A percentile compares a stretch with the other conserved stretches of the same genome.
phyloP scores from a whole-genome alignment of 2,888 invertebrate genomes.

The Phyllotreta striolata region DNA sequence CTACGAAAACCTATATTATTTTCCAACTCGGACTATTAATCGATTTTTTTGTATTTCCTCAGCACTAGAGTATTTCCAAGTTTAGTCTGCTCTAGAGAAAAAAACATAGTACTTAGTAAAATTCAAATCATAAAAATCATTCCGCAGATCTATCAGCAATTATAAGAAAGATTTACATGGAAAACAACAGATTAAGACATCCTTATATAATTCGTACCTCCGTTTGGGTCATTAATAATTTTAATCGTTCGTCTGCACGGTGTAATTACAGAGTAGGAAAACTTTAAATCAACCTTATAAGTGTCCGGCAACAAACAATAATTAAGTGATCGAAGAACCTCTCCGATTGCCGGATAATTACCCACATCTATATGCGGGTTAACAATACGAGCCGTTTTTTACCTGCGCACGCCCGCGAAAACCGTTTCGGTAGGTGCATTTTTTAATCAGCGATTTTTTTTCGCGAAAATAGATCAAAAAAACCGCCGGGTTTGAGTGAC shows the following conservation, averaged over 20 bases:
- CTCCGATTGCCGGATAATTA: conserved; percentile 1
- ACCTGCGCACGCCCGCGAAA: too few species aligned
- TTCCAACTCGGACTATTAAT: background rate
- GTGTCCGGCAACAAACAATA: conserved; percentile 30
- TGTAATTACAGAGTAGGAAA: conserved; percentile 29
- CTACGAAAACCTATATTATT: conserved; percentile 1
- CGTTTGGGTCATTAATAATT: conserved; percentile 13
- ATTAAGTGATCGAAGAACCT: conserved; percentile 29
- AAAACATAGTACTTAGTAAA: too few species aligned
- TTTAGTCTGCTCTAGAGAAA: background rate
- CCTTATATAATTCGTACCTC: background rate
- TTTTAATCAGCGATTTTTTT: too few species aligned
- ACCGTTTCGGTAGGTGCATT: too few species aligned
- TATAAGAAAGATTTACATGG: too few species aligned
- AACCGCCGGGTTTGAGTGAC: conserved; percentile 6
- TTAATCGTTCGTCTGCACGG: conserved; percentile 18
- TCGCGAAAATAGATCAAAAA: background rate
- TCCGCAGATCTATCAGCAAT: too few species aligned
- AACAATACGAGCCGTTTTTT: background rate
- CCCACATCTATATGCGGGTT: background rate
- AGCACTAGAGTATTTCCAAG: background rate
- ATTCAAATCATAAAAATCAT: too few species aligned
- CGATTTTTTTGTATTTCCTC: conserved; percentile 3
- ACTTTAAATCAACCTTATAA: conserved; percentile 32
- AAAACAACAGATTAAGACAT: background rate